Base-by-base conservation (phyloP, 2,113 vertebrate genomes). In the Raja brachyura region DNA sequence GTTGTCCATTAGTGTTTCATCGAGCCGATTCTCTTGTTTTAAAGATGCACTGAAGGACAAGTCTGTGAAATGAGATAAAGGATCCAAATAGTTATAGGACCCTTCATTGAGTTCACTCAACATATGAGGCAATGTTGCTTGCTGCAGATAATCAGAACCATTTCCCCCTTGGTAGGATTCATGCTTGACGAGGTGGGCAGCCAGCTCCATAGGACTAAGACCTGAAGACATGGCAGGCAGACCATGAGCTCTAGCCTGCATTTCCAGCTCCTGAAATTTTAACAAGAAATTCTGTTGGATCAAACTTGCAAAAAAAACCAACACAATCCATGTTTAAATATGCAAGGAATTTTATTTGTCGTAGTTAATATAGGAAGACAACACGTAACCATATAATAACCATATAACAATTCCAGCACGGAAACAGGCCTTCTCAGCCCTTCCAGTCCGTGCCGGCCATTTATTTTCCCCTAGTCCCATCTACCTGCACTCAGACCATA, bases 31-130 rank as follows among this genome's bases (percentile, higher is more conserved):
- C 93, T 99, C 99, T 94, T 98, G 98, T 94, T 99, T 99, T 93
- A 98, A 96, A 73, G 98, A 97, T 1, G 97, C 96, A 0, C 98
- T 98, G 95, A 99, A 99, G 73, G 97, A 97, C 96, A 99, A 97
- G 96, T 99, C 98, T 0, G 98, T 99, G 95, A 99, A 99, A 94
- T 99, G 98, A 48, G 98, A 99, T 94, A 99, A 96, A 7, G 99
- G 99, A 94, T 99, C 98, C 0, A 98, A 98, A 96, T 98, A 99
- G 14, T 97, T 96, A 86, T 97, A 96, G 66, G 97, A 96, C 94
- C 95, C 95, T 61, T 98, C 96, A 0, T 95, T 95, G 93, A 95
- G 94, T 28, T 96, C 96, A 74, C 93, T 96, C 95, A 95, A 96
- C 95, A 94, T 95, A 70, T 95, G 96, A 90, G 74, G 86, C 59